Evolutionary conservation across 2,797 vertebrate genomes (phyloP).

Genomic region (Malacoctenus gilli): DNA sequence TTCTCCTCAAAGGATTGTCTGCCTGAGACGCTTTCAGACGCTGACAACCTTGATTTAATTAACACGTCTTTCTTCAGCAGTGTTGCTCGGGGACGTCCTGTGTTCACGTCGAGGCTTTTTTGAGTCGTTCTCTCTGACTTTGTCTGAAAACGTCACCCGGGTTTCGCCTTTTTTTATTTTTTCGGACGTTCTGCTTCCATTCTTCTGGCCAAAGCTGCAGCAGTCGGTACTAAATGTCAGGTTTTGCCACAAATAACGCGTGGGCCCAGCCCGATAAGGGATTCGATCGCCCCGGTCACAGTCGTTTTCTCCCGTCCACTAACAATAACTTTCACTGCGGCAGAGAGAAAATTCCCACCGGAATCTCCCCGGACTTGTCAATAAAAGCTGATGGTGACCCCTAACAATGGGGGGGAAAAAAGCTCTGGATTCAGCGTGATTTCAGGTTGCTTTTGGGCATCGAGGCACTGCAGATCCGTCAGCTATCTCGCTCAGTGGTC

Average conservation of each 20-base stretch:
- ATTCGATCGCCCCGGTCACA: no score
- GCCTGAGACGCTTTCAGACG: constrained; percentile 4
- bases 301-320: constrained; percentile 12
- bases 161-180: neutral
- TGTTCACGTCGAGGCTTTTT: constrained; percentile 5
- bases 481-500: no score
- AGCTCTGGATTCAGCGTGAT: constrained; percentile 14
- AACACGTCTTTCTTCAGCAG: no score
- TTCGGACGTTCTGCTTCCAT: neutral
- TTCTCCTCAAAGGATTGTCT: neutral
- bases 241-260: no score
- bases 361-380: constrained; percentile 35
- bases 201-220: constrained; percentile 2
- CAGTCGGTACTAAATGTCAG: neutral
- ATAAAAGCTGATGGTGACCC: constrained; percentile 36
- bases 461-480: no score
- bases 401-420: constrained; percentile 25
- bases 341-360: constrained; percentile 18
- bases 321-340: constrained; percentile 10
- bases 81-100: no score
- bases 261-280: neutral
- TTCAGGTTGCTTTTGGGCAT: neutral
- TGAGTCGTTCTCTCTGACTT: neutral
- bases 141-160: neutral
- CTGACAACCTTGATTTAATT: no score